These are phyloP conservation scores for Drosophila mimica DNA, from an alignment of 2,888 invertebrate species.

Conservation along the genomic window DNA sequence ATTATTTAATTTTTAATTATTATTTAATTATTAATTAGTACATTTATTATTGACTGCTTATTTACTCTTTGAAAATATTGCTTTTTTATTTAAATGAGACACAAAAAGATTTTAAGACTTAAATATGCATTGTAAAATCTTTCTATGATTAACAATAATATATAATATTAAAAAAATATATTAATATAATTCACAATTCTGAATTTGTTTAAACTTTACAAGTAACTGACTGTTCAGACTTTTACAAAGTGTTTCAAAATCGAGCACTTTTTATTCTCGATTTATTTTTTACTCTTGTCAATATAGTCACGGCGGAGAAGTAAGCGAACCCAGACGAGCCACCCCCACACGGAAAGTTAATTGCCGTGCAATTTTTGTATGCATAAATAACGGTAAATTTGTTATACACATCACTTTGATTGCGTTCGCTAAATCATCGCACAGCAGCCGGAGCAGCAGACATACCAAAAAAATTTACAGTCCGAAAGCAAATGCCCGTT, in stretches of 20 bases:
- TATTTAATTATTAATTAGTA: background rate
- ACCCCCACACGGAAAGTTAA: conserved; percentile 64
- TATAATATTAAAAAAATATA: background rate
- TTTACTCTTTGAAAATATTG: background rate
- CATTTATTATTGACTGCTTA: no score
- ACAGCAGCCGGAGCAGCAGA: conserved; percentile 31
- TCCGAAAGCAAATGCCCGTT: conserved; percentile 63
- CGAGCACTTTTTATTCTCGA: background rate
- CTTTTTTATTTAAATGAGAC: background rate
- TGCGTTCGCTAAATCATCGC: conserved; percentile 76
- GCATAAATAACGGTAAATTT: conserved; percentile 80
- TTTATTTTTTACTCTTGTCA: conserved; percentile 13
- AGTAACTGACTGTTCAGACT: background rate
- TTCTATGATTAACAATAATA: background rate
- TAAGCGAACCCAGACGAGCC: conserved; percentile 28
- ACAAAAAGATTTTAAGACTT: background rate
- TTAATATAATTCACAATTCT: background rate
- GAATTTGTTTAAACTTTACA: background rate
- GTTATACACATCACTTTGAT: conserved; percentile 80
- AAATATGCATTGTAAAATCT: background rate
- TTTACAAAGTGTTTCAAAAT: background rate
- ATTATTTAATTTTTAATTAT: background rate
- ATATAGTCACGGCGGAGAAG: conserved; percentile 11
- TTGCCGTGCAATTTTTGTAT: conserved; percentile 80
- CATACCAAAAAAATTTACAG: conserved; percentile 51